Evolutionary conservation across 2,797 vertebrate species (phyloP), one percentile per base, ranked within the genome.

Genomic region (Crocidura indochinensis): DNA sequence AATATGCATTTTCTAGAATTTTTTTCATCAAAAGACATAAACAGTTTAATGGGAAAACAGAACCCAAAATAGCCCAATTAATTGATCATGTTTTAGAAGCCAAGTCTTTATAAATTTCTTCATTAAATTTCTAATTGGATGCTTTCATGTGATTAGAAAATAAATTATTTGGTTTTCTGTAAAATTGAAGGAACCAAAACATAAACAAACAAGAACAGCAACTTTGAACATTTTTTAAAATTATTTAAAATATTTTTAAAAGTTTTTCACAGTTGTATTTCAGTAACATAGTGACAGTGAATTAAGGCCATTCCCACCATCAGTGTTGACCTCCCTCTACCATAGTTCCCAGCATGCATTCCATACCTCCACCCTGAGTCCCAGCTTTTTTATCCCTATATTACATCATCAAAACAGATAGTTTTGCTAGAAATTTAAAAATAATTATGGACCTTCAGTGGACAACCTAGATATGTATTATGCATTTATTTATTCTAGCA

Each of bases 401-500:
- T 68, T 24, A 72, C 14, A 53, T 46, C 56, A 81, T 29, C 15
- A 44, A 86, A 71, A 47, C 11, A 69, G 79, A 84, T 19, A 64
- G 78, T 22, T 84, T 56, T 31, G 46, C 8, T 7, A 44, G 19
- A 5, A 60, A 31, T 56, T 26, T 46, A 0, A 64, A 74, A 93
- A 62, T 24, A 24, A 51, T 29, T 68, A 38, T 74, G 19, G 62
- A 64, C 12, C n/a, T 71, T 85, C 19, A 64, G 8, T 31, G 72
- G 11, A 6, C 12, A 29, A 29, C 47, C 56, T 68, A 77, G n/a
- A 14, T 76, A 69, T 10, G 19, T 10, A 11, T n/a, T 47, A 24
- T 68, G 46, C 85, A 88, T 83, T 75, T 65, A 92, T 78, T 84
- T 92, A 10, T 75, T 92, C 27, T 38, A 60, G 26, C 60, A 84